phyloP scores from a whole-genome alignment of 2,113 vertebrate species.

The Cyprinodon tularosa region DNA sequence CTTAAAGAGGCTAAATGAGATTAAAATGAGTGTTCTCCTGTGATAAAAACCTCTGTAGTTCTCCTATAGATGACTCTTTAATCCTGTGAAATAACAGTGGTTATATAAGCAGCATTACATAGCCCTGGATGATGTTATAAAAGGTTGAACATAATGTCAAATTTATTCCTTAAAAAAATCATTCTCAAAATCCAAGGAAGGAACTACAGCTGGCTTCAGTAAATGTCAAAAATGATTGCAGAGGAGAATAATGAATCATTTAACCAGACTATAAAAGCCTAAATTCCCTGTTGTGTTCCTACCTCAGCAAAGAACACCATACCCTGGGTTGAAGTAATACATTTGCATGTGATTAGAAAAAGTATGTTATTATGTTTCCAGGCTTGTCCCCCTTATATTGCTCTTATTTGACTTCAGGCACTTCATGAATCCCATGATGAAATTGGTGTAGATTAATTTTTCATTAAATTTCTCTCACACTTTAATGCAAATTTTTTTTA shows the following conservation, averaged over 20 bases:
- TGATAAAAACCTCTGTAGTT: not conserved
- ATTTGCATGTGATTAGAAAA: not conserved
- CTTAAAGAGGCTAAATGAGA: not conserved
- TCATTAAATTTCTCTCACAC: not conserved
- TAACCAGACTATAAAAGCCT: not conserved
- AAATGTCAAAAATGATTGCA: slow-evolving; percentile 18
- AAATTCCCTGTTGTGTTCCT: not conserved
- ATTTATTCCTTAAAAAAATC: not conserved
- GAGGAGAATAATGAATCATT: slow-evolving; percentile 3
- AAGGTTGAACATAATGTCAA: not conserved
- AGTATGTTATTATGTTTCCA: slow-evolving; percentile 2
- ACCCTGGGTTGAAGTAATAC: not conserved
- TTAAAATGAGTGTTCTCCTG: not conserved
- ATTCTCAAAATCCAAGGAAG: not conserved
- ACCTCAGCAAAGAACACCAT: not conserved
- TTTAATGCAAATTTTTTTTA: not conserved
- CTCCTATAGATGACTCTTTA: not conserved
- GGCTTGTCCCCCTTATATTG: not conserved
- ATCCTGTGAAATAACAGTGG: not conserved
- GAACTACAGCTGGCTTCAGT: not conserved
- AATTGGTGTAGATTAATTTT: slow-evolving; percentile 11
- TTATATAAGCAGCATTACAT: not conserved
- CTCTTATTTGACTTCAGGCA: not conserved
- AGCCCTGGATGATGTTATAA: not conserved
- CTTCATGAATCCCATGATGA: not conserved